Conservation (phyloP, 2,888 invertebrate species). For the Rutpela maculata region DNA sequence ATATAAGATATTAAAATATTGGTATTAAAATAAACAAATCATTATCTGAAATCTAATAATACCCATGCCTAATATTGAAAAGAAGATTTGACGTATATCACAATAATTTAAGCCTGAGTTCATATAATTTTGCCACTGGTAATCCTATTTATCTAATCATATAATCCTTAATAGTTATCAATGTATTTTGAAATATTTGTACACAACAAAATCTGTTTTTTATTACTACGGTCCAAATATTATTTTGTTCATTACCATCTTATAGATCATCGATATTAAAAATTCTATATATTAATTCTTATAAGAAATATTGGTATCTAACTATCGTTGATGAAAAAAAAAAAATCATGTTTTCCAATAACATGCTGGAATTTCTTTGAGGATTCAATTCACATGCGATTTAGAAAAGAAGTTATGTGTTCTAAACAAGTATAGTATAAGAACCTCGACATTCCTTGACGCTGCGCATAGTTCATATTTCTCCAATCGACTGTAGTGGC, state of each 20-base stretch:
- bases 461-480: too few relatives aligned
- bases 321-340: too few relatives aligned
- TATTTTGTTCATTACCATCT: slow-evolving; percentile 20
- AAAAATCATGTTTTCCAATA: too few relatives aligned
- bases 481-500: too few relatives aligned
- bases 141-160: slow-evolving; percentile 68
- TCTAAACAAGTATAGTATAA: too few relatives aligned
- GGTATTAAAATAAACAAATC: slow-evolving; percentile 63
- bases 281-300: slow-evolving; percentile 1
- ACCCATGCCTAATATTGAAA: slow-evolving; percentile 58
- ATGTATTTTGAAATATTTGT: slow-evolving; percentile 63
- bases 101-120: slow-evolving; percentile 63
- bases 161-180: slow-evolving; percentile 64
- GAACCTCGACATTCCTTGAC: too few relatives aligned
- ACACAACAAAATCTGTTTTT: slow-evolving; percentile 45
- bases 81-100: slow-evolving; percentile 64
- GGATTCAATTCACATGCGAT: too few relatives aligned
- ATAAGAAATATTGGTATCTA: too few relatives aligned
- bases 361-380: too few relatives aligned
- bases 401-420: too few relatives aligned
- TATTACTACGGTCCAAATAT: slow-evolving; percentile 39
- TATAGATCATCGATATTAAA: slow-evolving; percentile 33
- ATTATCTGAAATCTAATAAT: slow-evolving; percentile 65
- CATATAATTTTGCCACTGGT: slow-evolving; percentile 68
- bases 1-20: slow-evolving; percentile 54